These are phyloP conservation scores for Torymus auratus DNA, from an alignment of 2,888 invertebrate genomes.

Conservation along the genomic window DNA sequence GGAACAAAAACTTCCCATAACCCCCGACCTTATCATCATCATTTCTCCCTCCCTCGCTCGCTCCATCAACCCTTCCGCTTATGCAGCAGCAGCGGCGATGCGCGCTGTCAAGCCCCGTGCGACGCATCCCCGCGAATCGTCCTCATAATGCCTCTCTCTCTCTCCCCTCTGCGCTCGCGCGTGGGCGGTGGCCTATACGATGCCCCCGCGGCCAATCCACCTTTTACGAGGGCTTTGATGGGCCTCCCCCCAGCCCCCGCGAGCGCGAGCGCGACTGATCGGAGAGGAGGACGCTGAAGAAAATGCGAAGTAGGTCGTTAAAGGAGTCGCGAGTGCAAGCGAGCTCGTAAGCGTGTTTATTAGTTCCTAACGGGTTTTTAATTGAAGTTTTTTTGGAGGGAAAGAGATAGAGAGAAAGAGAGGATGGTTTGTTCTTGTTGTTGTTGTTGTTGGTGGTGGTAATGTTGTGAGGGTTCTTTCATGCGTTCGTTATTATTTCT, in stretches of 20 bases:
- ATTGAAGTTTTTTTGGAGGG: neutral
- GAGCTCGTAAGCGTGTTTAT: neutral
- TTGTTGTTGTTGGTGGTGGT: no score
- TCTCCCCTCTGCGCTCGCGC: neutral
- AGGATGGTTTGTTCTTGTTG: no score
- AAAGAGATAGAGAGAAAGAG: neutral
- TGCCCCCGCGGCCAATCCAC: conserved; percentile 61
- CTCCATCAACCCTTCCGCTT: neutral
- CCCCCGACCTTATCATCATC: no score
- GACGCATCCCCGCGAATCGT: conserved; percentile 36
- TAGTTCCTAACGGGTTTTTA: neutral
- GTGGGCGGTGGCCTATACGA: conserved; percentile 47
- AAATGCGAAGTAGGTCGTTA: conserved; percentile 5
- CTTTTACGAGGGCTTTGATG: conserved; percentile 59
- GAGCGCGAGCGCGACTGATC: neutral
- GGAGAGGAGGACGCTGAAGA: neutral
- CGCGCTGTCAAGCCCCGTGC: neutral
- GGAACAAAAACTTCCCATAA: no score
- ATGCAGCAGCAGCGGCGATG: neutral
- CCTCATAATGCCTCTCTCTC: conserved; percentile 34
- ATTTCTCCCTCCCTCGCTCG: neutral
- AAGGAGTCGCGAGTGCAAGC: neutral
- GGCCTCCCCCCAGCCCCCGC: neutral
- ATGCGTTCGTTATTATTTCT: no score
- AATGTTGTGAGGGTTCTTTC: no score